Evolutionary conservation across 2,888 invertebrate genomes (phyloP).

Genomic region (Pyrgus malvae): DNA sequence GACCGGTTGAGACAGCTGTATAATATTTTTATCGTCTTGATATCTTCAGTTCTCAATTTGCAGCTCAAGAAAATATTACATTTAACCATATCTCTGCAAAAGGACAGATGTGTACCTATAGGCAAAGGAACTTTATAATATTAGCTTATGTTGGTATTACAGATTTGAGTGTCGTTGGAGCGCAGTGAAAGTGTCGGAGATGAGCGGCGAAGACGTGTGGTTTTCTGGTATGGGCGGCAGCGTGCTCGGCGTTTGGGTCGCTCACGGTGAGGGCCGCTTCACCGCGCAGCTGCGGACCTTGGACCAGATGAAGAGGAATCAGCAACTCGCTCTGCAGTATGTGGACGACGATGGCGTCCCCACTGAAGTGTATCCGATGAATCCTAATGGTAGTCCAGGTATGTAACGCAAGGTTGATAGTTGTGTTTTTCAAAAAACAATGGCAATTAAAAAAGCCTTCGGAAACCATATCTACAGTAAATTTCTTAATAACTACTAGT

Average conservation of each 20-base stretch:
- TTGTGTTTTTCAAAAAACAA: too few relatives aligned
- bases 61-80: too few relatives aligned
- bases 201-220: constrained; percentile 87
- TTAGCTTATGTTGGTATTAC: too few relatives aligned
- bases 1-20: too few relatives aligned
- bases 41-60: too few relatives aligned
- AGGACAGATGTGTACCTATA: too few relatives aligned
- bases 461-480: too few relatives aligned
- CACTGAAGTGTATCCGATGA: constrained; percentile 94
- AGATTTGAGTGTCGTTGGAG: constrained; percentile 88
- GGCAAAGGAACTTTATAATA: too few relatives aligned
- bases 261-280: constrained; percentile 97
- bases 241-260: constrained; percentile 97
- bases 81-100: too few relatives aligned
- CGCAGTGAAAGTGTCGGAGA: constrained; percentile 86
- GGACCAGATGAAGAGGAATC: constrained; percentile 70
- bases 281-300: constrained; percentile 78
- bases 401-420: constrained; percentile 19
- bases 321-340: constrained; percentile 90
- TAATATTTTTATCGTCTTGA: too few relatives aligned
- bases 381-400: constrained; percentile 95
- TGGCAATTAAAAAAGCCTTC: too few relatives aligned
- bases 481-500: too few relatives aligned
- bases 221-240: constrained; percentile 93
- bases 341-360: constrained; percentile 89